Percentiles rank a stretch among this genome's conserved stretches.
Evolutionary conservation across 2,113 vertebrate genomes (phyloP).

Genomic region (Gulo gulo): DNA sequence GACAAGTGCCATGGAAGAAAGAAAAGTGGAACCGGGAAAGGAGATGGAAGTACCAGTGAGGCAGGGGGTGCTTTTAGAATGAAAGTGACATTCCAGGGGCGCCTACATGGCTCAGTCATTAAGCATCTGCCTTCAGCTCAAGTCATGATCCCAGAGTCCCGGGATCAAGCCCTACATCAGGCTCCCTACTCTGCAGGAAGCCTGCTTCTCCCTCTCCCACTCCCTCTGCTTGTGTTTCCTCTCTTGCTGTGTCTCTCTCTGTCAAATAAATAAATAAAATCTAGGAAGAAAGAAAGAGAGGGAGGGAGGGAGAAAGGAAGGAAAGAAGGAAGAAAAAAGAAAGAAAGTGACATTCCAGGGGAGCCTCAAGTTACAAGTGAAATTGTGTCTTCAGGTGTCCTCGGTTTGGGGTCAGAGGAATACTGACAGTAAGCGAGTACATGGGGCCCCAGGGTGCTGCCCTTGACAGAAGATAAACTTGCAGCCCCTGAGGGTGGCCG

Average conservation of each 20-base stretch:
- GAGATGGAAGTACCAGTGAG: background rate
- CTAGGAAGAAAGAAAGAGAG: too few species aligned
- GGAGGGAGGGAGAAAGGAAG: too few species aligned
- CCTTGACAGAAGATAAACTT: too few species aligned
- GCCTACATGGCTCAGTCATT: background rate
- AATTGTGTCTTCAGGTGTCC: background rate
- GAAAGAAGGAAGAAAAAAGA: too few species aligned
- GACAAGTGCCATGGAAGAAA: background rate
- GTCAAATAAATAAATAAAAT: too few species aligned
- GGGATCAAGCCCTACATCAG: too few species aligned
- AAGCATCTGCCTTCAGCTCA: too few species aligned
- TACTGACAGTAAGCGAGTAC: background rate
- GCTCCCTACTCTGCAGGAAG: too few species aligned
- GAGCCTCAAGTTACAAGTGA: background rate
- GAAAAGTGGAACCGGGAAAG: background rate
- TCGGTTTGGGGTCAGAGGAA: background rate
- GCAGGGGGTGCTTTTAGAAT: background rate
- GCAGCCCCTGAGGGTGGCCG: background rate
- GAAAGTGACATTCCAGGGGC: background rate
- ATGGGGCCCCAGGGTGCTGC: background rate
- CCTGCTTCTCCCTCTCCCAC: too few species aligned
- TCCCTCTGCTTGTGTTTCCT: too few species aligned
- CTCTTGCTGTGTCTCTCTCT: too few species aligned
- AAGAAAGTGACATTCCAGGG: background rate
- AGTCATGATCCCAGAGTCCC: too few species aligned